These are phyloP conservation scores for Dione juno DNA, from an alignment of 2,888 invertebrate species.

Conservation along the genomic window DNA sequence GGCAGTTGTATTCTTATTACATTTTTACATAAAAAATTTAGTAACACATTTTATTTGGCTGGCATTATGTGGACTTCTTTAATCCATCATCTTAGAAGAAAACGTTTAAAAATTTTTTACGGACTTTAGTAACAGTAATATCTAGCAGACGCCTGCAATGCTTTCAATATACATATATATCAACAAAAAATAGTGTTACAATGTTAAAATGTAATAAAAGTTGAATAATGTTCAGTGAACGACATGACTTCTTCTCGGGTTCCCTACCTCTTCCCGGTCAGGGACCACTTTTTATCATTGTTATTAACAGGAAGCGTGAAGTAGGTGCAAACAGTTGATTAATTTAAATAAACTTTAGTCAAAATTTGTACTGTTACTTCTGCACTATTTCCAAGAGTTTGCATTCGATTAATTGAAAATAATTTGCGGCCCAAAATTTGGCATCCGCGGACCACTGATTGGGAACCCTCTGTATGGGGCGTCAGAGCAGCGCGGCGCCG, in stretches of 20 bases:
- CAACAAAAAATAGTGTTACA: background rate
- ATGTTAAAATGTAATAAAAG: background rate
- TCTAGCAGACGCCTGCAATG: background rate
- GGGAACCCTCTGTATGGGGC: background rate
- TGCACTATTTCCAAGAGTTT: too few species aligned
- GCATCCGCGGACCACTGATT: too few species aligned
- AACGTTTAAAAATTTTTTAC: background rate
- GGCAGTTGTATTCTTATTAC: slow-evolving; percentile 9
- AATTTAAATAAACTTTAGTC: too few species aligned
- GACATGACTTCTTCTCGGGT: background rate
- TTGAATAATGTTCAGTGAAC: background rate
- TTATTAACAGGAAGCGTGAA: too few species aligned
- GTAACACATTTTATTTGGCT: background rate
- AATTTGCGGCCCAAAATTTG: too few species aligned
- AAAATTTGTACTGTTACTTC: too few species aligned
- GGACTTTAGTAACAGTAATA: background rate
- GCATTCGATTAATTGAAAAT: too few species aligned
- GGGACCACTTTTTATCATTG: too few species aligned
- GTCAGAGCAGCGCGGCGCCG: slow-evolving; percentile 91
- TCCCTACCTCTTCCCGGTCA: too few species aligned
- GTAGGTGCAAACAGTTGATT: too few species aligned
- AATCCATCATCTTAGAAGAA: slow-evolving; percentile 1
- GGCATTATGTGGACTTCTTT: background rate
- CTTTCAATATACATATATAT: background rate
- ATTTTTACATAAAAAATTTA: slow-evolving; percentile 10